Conservation (phyloP, 2,888 invertebrate genomes). For the Andrena chrysosceles region DNA sequence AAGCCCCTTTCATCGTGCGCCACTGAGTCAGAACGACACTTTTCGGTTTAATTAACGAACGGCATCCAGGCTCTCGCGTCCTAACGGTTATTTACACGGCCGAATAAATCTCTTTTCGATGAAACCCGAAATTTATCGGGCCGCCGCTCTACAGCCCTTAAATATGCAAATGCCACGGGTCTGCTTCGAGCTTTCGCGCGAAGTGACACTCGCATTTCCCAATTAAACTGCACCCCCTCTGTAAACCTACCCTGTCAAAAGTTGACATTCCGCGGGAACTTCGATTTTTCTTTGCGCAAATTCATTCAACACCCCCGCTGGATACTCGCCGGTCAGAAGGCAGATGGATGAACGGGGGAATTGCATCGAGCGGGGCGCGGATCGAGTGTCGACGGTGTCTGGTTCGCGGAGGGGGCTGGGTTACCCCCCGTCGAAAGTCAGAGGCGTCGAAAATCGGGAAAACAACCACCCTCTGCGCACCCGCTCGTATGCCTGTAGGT, state of each 20-base stretch:
- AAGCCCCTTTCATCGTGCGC: no score
- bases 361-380: background rate
- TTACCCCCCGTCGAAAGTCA: background rate
- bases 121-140: constrained; percentile 26
- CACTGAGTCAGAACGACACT: background rate
- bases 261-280: no score
- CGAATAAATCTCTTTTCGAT: constrained; percentile 26
- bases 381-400: background rate
- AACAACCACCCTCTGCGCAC: background rate
- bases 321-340: no score
- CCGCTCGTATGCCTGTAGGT: background rate
- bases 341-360: background rate
- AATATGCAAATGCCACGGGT: constrained; percentile 16
- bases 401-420: background rate
- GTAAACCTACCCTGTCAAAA: background rate
- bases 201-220: background rate
- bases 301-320: no score
- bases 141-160: constrained; percentile 10
- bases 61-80: background rate
- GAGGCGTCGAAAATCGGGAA: constrained; percentile 11
- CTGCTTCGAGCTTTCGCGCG: no score
- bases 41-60: background rate
- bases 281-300: no score
- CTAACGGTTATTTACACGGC: constrained; percentile 20
- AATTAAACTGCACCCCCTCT: constrained; percentile 22